Evolutionary conservation across 2,888 invertebrate genomes (phyloP), one percentile per base, ranked within the genome.

Genomic region (Margaritifera margaritifera): DNA sequence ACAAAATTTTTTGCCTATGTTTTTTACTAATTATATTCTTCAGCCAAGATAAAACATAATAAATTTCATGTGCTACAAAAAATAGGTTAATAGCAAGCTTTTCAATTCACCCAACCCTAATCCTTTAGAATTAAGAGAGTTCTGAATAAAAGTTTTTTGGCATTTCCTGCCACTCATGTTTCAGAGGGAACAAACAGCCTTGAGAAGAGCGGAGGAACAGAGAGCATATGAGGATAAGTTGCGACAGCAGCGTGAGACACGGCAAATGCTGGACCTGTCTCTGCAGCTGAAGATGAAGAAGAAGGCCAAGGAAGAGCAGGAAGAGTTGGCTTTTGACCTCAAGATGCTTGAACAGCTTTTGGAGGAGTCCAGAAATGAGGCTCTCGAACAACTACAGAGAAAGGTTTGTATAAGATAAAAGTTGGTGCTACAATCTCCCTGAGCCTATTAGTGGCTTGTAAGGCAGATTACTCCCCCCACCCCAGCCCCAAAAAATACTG

Each of bases 261-360:
- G 87, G 19, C 79, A 85, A 61, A 83, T 87, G 81, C 79, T 88
- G 60, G 86, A 88, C 70, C 68, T 80, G 50, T 86, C 87, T 5
- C 76, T 89, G 42, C 79, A 85, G 75, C 69, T 87, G 74, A 89
- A 89, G 81, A 82, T 87, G 80, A 83, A 85, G 78, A 86, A 86
- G 75, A 83, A 84, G 77, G 89, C 88, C 2, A 84, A 83, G 61
- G 86, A 85, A 59, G 84, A 87, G 63, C 89, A 89, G 69, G 89
- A 89, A 74, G 87, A 89, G 79, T 75, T 89, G 68, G 89, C 89
- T 27, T 89, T 89, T 80, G 89, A 89, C 77, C 80, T 89, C 70
- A 89, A 88, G 80, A 86, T 89, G 68, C 80, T 89, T 31, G 89
- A 89, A 70, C 85, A 89, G 68, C 78, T 89, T 31, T 74, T 89